Base-by-base conservation (phyloP, 2,797 vertebrate genomes). In the Pachyuromys duprasi region DNA sequence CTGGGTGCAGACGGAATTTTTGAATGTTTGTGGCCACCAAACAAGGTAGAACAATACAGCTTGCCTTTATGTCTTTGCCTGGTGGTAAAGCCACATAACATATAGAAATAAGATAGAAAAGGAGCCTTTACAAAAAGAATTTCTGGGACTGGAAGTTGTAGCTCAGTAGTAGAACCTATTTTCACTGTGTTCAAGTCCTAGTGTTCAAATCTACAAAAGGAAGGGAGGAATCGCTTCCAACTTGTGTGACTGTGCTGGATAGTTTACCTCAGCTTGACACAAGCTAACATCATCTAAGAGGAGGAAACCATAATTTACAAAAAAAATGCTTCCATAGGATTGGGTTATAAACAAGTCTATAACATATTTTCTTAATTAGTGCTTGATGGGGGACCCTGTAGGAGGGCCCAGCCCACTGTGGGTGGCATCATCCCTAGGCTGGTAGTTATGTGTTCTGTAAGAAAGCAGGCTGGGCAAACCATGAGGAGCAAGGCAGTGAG, bases 11-110 rank as follows among this genome's bases (percentile, higher is more conserved):
- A 72, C 82, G 69, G 24, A 83, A 94, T n/a, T 93, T 94, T 93
- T 92, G 26, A 90, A n/a, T 76, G 42, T 88, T 42, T 88, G 13
- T 76, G 36, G 63, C 12, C 87, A 28, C 39, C 70, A 69, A 55
- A 33, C 3, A 18, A 2, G 26, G 24, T 87, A 31, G n/a, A 94
- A 80, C 24, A 74, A 15, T 57, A 31, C 45, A 89, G 55, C 8
- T 33, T 93, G 33, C 31, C 55, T 79, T 91, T 95, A 22, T 97
- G 0, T 11, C 24, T 39, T 90, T 78, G 86, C 65, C 86, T 89
- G 5, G 57, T 94, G 92, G 82, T 86, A 79, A 95, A 95, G 42
- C 4, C 53, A 5, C 45, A 8, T 69, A 31, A 17, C 78, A 17
- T 69, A n/a, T 86, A 57, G 67, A 88, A 53, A 33, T 49, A 18